Evolutionary conservation across 2,113 vertebrate genomes (phyloP).

Genomic region (Hippocampus guttulatus): DNA sequence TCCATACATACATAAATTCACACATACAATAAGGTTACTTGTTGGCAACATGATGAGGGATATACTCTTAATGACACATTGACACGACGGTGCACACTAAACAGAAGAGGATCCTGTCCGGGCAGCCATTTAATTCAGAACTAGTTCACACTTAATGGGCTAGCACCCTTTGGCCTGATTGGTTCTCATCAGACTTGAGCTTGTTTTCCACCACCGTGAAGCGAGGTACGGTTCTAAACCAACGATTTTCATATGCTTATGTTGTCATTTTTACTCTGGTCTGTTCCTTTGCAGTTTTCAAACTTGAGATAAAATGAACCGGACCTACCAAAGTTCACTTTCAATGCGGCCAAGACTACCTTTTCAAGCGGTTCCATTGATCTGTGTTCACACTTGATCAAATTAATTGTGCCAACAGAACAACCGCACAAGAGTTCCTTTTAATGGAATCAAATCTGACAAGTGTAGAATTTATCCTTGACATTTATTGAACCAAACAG

Average conservation of each 20-base stretch:
- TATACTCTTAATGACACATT: constrained; percentile 41
- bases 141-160: neutral
- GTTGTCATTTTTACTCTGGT: neutral
- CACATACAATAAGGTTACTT: constrained; percentile 52
- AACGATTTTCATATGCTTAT: neutral
- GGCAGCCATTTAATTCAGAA: constrained; percentile 22
- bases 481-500: too few relatives aligned
- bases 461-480: too few relatives aligned
- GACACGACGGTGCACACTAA: constrained; percentile 17
- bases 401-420: too few relatives aligned
- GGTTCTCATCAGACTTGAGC: neutral
- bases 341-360: too few relatives aligned
- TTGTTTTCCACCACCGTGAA: neutral
- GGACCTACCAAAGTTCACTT: too few relatives aligned
- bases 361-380: too few relatives aligned
- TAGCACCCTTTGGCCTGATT: neutral
- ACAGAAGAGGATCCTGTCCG: constrained; percentile 22
- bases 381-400: too few relatives aligned
- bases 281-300: neutral
- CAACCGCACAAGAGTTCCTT: too few relatives aligned
- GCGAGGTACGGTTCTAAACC: neutral
- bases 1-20: constrained; percentile 17
- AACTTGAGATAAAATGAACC: too few relatives aligned
- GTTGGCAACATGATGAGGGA: constrained; percentile 55
- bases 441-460: too few relatives aligned